Evolutionary conservation across 2,113 vertebrate genomes (phyloP), one percentile per base, ranked within the genome.

Genomic region (Genyomyrus donnyi): DNA sequence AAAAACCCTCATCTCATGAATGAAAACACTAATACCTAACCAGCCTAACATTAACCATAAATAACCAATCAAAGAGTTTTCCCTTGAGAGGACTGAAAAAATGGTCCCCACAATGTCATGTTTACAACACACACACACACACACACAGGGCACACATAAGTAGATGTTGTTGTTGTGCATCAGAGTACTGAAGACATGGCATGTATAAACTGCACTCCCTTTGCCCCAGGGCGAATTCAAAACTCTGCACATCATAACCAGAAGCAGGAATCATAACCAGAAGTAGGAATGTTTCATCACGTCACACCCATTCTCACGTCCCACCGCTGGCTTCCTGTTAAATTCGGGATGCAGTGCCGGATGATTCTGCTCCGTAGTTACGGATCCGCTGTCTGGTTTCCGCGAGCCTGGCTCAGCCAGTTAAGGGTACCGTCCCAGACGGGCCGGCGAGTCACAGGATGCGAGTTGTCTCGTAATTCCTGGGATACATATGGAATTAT

Each of bases 241-340:
- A 39, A 19, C 62, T 70, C n/a, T 27, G 62, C n/a, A 42, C 35
- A 42, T 80, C 74, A 42, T 80, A 42, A 19, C 31, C 70, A 77
- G 70, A 77, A 77, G 70, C 35, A 77, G 35, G 70, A 35, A 39
- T 77, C 31, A 39, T 77, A 77, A 77, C 31, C 74, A 80, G 74
- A 80, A 80, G 74, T 80, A 80, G 74, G 35, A 80, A 80, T 70
- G 62, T 70, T 70, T 70, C n/a, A 70, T 70, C 62, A 70, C 62
- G 27, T 31, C 62, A 70, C 35, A 17, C 35, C 27, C 70, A 0
- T 77, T 39, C 15, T 39, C 70, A 39, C 15, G 11, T 77, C 70
- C 35, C 70, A 27, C 35, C 1, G 5, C 74, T 42, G 74, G 74
- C 74, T 80, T 80, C 74, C 35, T 80, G 31, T 80, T 42, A 80